phyloP scores from a whole-genome alignment of 2,888 invertebrate genomes.

The Lycaena phlaeas region DNA sequence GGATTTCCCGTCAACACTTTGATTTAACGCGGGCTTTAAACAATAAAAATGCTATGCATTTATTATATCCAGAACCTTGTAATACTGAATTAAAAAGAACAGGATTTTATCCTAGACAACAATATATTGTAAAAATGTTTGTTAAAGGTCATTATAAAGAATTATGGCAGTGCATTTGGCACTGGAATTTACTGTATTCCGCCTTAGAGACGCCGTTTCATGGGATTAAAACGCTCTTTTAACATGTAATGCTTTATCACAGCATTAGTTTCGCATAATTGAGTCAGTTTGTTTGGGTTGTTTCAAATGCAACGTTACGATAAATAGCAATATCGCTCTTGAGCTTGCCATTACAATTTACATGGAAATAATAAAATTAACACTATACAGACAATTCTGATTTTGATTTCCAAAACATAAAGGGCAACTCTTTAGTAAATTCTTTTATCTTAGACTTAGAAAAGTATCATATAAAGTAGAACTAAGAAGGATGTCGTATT shows the following conservation, averaged over 20 bases:
- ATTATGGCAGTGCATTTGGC: constrained; percentile 46
- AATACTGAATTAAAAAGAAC: constrained; percentile 1
- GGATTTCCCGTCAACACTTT: too few relatives aligned
- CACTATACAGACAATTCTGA: too few relatives aligned
- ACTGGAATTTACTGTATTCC: constrained; percentile 29
- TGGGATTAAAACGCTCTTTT: constrained; percentile 8
- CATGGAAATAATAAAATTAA: too few relatives aligned
- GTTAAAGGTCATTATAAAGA: constrained; percentile 39
- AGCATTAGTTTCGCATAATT: constrained; percentile 13
- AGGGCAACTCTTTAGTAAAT: too few relatives aligned
- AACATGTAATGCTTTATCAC: constrained; percentile 9
- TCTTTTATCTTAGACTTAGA: too few relatives aligned
- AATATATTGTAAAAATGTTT: constrained; percentile 25
- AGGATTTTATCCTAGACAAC: constrained; percentile 4
- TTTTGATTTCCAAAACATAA: too few relatives aligned
- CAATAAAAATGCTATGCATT: too few relatives aligned
- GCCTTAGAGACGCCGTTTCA: constrained; percentile 25
- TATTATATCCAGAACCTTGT: neutral
- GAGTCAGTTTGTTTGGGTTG: constrained; percentile 3
- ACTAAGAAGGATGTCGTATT: too few relatives aligned
- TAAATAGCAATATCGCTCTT: too few relatives aligned
- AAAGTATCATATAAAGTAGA: too few relatives aligned
- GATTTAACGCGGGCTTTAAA: too few relatives aligned
- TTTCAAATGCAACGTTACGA: neutral
- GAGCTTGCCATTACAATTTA: too few relatives aligned